A percentile compares a stretch with the other conserved stretches of the same genome.
These are phyloP conservation scores for Acrobasis repandana DNA, from an alignment of 2,888 invertebrate species.

Conservation along the genomic window DNA sequence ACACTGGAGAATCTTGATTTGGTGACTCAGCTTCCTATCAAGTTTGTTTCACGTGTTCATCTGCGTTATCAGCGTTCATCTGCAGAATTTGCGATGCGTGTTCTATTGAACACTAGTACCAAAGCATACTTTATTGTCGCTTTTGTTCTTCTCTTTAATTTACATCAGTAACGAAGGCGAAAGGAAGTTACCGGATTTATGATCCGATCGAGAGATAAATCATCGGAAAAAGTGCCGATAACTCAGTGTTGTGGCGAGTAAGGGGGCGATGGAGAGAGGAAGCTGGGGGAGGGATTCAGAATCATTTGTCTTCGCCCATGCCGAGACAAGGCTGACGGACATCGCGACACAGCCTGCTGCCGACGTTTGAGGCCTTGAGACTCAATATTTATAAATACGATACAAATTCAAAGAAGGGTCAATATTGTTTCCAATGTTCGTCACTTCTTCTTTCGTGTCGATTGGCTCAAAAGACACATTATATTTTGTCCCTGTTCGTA, in stretches of 20 bases:
- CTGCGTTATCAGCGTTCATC: no score
- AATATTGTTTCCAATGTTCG: no score
- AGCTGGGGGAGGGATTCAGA: neutral
- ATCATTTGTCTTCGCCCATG: neutral
- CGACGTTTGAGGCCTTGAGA: neutral
- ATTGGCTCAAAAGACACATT: no score
- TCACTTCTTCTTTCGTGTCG: no score
- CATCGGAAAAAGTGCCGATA: constrained; percentile 5
- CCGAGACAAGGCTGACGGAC: neutral
- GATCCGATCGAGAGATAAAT: constrained; percentile 3
- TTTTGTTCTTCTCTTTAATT: neutral
- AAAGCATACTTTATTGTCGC: neutral
- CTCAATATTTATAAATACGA: neutral
- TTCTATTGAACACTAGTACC: no score
- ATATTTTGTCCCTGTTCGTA: no score
- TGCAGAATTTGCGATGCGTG: neutral
- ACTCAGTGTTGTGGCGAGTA: neutral
- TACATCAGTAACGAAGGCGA: neutral
- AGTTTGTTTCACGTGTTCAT: no score
- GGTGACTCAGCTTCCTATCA: no score
- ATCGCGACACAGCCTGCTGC: neutral
- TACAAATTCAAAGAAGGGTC: neutral
- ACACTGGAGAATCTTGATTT: no score
- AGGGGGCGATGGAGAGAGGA: neutral
- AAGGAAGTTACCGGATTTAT: constrained; percentile 15